Conservation (phyloP, 2,113 vertebrate species). For the Pituophis catenifer region DNA sequence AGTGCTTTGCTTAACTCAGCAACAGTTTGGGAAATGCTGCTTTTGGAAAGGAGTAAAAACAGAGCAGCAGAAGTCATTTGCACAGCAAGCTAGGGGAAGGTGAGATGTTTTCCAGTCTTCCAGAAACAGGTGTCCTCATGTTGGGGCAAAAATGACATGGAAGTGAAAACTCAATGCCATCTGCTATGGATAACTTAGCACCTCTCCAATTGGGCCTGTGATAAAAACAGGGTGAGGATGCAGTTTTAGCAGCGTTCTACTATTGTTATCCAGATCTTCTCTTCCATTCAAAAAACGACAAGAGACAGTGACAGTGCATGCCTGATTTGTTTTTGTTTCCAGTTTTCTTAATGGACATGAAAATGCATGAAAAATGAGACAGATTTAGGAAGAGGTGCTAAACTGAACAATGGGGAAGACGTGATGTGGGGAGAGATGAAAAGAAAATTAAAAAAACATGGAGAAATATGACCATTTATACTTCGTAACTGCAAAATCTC, state of each 20-base stretch:
- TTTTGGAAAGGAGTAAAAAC: background rate
- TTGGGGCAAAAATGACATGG: background rate
- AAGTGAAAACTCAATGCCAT: background rate
- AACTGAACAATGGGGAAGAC: background rate
- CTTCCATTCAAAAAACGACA: background rate
- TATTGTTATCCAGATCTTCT: background rate
- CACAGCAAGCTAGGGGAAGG: background rate
- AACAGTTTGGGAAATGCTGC: background rate
- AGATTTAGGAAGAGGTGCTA: background rate
- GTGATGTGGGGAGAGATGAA: background rate
- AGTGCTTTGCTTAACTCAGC: background rate
- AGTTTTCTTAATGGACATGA: background rate
- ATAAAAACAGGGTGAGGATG: background rate
- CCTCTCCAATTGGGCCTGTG: background rate
- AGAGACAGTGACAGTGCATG: background rate
- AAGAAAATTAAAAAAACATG: background rate
- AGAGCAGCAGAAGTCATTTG: background rate
- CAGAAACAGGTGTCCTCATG: background rate
- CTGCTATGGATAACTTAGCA: slow-evolving; percentile 9
- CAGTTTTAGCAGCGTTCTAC: background rate
- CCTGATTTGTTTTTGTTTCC: background rate
- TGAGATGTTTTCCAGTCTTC: background rate
- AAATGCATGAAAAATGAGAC: background rate
- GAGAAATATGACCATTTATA: background rate
- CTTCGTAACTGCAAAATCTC: background rate